phyloP scores from a whole-genome alignment of 2,888 invertebrate genomes.

The Tenthredo mesomela region DNA sequence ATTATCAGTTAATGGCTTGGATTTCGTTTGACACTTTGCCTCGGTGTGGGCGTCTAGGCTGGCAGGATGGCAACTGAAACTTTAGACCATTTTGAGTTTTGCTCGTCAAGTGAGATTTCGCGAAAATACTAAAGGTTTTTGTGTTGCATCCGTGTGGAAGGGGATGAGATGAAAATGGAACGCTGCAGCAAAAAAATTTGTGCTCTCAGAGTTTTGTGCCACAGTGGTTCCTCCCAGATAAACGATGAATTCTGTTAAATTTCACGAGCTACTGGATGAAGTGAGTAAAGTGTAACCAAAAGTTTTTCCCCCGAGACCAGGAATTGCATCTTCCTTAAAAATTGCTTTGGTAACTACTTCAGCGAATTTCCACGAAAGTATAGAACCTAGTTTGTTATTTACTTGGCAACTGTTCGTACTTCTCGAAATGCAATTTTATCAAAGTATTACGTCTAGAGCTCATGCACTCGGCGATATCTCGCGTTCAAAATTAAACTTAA shows the following conservation, averaged over 20 bases:
- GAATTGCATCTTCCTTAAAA: not conserved
- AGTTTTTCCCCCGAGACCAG: not conserved
- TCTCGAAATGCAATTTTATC: not conserved
- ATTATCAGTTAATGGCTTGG: slow-evolving; percentile 20
- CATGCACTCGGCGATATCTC: not conserved
- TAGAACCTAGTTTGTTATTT: not conserved
- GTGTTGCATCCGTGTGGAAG: not conserved
- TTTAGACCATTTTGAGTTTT: not conserved
- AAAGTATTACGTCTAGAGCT: not conserved
- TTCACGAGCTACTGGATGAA: not conserved
- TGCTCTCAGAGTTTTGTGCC: not conserved
- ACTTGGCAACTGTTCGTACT: not conserved
- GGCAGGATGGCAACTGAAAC: not conserved
- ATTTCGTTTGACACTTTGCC: slow-evolving; percentile 41
- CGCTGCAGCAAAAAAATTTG: not conserved
- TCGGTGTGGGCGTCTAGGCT: not conserved
- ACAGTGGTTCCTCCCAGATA: not conserved
- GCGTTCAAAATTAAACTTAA: not conserved
- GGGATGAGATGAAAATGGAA: not conserved
- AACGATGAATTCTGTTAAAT: not conserved
- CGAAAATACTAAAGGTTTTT: not conserved
- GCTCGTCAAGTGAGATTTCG: not conserved
- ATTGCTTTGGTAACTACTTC: not conserved
- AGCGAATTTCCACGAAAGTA: not conserved
- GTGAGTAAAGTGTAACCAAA: not conserved